phyloP scores from a whole-genome alignment of 2,888 invertebrate genomes.

The Phortica magna region DNA sequence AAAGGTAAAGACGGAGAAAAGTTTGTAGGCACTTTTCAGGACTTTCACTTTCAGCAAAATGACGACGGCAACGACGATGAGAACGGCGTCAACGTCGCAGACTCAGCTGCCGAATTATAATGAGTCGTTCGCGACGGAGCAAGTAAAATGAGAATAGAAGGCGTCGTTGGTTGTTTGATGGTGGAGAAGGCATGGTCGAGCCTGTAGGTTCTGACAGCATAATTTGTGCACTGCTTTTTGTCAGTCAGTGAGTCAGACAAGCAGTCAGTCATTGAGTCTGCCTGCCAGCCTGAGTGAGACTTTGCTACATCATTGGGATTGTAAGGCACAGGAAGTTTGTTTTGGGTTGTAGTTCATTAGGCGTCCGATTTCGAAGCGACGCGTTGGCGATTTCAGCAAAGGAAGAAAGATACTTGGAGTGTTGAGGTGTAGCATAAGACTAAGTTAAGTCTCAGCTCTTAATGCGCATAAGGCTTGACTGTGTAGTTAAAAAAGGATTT shows the following conservation, averaged over 20 bases:
- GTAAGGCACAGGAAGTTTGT: constrained; percentile 50
- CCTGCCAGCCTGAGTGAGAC: too few relatives aligned
- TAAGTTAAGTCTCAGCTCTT: too few relatives aligned
- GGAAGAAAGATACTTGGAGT: neutral
- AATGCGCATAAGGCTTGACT: too few relatives aligned
- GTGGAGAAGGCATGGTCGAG: neutral
- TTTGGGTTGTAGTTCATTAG: constrained; percentile 57
- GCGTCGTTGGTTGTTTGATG: constrained; percentile 29
- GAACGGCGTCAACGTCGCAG: neutral
- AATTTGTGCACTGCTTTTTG: constrained; percentile 12
- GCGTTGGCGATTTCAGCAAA: neutral
- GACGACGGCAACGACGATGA: constrained; percentile 7
- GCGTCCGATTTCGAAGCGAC: constrained; percentile 42
- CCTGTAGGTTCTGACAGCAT: constrained; percentile 15
- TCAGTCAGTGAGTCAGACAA: neutral
- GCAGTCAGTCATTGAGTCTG: neutral
- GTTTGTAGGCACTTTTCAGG: constrained; percentile 50
- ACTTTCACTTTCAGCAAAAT: constrained; percentile 61
- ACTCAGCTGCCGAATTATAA: constrained; percentile 57
- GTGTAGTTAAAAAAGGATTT: too few relatives aligned
- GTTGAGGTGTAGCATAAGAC: neutral
- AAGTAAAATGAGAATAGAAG: too few relatives aligned
- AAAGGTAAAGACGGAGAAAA: constrained; percentile 23
- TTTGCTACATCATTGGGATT: neutral
- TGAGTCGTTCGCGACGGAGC: constrained; percentile 48